Percentiles rank a stretch among this genome's conserved stretches.
Evolutionary conservation across 2,797 vertebrate genomes (phyloP).

Genomic region (Crocidura indochinensis): DNA sequence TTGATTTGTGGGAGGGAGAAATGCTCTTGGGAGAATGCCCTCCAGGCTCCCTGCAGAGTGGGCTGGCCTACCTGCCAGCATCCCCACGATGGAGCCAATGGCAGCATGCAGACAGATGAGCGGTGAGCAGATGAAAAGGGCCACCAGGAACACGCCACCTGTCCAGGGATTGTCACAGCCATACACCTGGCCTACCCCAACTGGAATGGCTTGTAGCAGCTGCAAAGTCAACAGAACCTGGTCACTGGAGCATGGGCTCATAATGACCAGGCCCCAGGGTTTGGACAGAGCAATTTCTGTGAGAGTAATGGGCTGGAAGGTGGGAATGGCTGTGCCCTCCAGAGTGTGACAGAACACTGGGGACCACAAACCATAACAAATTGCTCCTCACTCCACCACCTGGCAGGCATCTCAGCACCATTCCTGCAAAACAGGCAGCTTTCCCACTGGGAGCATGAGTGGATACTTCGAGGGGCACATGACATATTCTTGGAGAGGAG

Average conservation of each 20-base stretch:
- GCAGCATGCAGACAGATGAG: conserved; percentile 95
- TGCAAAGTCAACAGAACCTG: conserved; percentile 85
- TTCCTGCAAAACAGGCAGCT: background rate
- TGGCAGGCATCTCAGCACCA: conserved; percentile 65
- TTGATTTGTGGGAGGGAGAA: background rate
- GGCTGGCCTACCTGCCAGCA: conserved; percentile 94
- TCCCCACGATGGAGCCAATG: conserved; percentile 95
- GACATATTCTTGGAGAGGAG: conserved; percentile 30
- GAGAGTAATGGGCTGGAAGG: conserved; percentile 35
- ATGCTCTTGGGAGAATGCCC: background rate
- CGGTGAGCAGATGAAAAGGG: conserved; percentile 96
- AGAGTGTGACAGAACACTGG: background rate
- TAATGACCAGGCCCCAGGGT: background rate
- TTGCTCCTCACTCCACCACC: conserved; percentile 58
- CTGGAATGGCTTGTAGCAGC: conserved; percentile 95
- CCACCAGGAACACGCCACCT: conserved; percentile 95
- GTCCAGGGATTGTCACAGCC: conserved; percentile 98
- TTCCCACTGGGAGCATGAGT: background rate
- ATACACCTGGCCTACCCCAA: conserved; percentile 96
- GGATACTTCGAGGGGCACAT: background rate
- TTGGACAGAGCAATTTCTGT: background rate
- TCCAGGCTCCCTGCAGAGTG: background rate
- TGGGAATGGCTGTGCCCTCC: background rate
- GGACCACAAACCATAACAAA: conserved; percentile 44
- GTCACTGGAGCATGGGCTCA: conserved; percentile 32